phyloP scores from a whole-genome alignment of 2,113 vertebrate species.

The Isichthys henryi region DNA sequence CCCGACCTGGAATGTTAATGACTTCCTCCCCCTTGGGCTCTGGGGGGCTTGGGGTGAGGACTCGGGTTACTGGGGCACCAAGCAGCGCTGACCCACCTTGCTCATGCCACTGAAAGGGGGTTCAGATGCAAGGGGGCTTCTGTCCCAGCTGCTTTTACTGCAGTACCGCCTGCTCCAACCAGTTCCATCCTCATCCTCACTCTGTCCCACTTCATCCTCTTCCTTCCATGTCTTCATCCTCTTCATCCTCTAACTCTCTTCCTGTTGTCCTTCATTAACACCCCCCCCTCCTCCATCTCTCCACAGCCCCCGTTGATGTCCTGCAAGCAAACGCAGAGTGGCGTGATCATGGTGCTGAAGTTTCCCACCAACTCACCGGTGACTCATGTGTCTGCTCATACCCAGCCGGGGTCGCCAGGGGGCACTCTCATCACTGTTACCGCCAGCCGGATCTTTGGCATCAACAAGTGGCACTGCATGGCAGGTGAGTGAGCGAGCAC shows the following conservation, averaged over 20 bases:
- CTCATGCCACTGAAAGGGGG: not conserved
- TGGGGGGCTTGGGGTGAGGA: not conserved
- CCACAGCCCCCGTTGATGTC: constrained; percentile 98
- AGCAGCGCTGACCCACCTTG: not conserved
- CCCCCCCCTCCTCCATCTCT: constrained; percentile 67
- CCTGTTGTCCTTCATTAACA: constrained; percentile 7
- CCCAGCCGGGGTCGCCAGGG: constrained; percentile 71
- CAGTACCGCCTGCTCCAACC: not conserved
- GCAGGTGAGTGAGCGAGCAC: constrained; percentile 65
- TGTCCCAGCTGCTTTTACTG: not conserved
- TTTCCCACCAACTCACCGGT: constrained; percentile 97
- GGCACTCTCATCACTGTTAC: constrained; percentile 91
- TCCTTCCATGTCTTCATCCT: not conserved
- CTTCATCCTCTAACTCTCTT: not conserved
- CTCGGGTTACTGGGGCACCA: not conserved
- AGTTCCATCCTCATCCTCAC: not conserved
- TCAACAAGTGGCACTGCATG: constrained; percentile 95
- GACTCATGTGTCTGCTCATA: constrained; percentile 87
- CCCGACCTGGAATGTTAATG: not conserved
- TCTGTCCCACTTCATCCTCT: not conserved
- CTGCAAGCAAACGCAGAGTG: constrained; percentile 95
- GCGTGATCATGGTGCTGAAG: constrained; percentile 98
- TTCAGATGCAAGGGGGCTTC: not conserved
- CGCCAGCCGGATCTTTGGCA: constrained; percentile 85
- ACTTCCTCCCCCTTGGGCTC: not conserved